phyloP scores from a whole-genome alignment of 2,113 vertebrate species.

The Chinchilla lanigera region DNA sequence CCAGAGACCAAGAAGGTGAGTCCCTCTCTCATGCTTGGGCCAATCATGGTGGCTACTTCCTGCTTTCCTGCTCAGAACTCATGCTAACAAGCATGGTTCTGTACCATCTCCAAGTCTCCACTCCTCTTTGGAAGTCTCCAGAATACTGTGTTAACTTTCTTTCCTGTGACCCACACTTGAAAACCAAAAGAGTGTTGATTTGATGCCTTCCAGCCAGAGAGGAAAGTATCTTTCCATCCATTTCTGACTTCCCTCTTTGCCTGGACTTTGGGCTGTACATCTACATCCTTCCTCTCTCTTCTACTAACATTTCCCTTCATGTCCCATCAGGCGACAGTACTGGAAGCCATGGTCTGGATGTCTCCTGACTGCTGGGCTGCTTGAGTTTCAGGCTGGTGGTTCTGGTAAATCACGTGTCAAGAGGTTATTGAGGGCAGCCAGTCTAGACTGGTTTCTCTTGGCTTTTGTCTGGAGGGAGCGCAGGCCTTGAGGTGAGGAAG shows the following conservation, averaged over 20 bases:
- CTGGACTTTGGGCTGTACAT: not conserved
- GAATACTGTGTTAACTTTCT: not conserved
- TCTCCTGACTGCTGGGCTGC: slow-evolving; percentile 25
- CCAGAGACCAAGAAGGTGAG: not conserved
- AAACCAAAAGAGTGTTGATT: not conserved
- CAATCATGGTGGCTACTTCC: not conserved
- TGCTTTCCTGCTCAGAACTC: not conserved
- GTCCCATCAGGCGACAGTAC: not conserved
- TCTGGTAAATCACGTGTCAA: not conserved
- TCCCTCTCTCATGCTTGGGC: not conserved
- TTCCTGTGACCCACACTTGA: not conserved
- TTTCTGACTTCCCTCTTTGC: not conserved
- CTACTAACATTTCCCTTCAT: not conserved
- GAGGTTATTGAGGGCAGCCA: not conserved
- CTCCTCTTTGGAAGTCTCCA: not conserved
- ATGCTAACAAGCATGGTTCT: not conserved
- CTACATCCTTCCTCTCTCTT: not conserved
- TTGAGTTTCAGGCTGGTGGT: not conserved
- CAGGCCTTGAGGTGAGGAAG: not conserved
- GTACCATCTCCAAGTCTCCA: not conserved
- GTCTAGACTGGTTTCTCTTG: not conserved
- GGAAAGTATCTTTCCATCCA: not conserved
- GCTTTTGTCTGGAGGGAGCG: not conserved
- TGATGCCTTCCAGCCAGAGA: not conserved
- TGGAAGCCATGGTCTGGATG: slow-evolving; percentile 36